Evolutionary conservation across 2,888 invertebrate genomes (phyloP).

Genomic region (Myopa testacea): DNA sequence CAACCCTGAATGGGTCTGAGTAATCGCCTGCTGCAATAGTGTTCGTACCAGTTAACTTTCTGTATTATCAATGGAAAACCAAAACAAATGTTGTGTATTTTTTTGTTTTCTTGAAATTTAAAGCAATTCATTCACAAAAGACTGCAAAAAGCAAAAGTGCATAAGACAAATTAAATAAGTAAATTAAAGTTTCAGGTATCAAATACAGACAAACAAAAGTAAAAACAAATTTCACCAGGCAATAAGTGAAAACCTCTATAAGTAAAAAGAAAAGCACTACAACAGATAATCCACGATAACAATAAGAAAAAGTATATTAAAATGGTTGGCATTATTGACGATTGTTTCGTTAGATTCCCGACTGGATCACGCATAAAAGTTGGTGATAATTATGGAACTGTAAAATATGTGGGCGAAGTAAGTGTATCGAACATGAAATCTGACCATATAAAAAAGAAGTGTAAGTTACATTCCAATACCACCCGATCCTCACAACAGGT

Average conservation of each 20-base stretch:
- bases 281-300: no score
- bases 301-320: neutral
- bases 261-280: no score
- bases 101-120: conserved; percentile 37
- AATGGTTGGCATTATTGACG: conserved; percentile 67
- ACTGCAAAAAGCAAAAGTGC: neutral
- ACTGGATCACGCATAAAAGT: conserved; percentile 65
- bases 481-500: conserved; percentile 62
- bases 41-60: neutral
- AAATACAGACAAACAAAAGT: conserved; percentile 1
- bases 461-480: neutral
- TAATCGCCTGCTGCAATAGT: neutral
- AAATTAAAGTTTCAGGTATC: conserved; percentile 2
- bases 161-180: conserved; percentile 21
- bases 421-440: conserved; percentile 46
- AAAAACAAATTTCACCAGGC: neutral
- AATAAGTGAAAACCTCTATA: no score
- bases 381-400: conserved; percentile 71
- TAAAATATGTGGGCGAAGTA: conserved; percentile 81
- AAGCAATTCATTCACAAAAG: conserved; percentile 19
- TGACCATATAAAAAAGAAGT: neutral
- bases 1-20: neutral
- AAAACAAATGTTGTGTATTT: conserved; percentile 38
- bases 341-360: conserved; percentile 64
- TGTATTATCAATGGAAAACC: conserved; percentile 26